These are phyloP conservation scores for Tachystola acroxantha DNA, from an alignment of 2,888 invertebrate genomes.

Conservation along the genomic window DNA sequence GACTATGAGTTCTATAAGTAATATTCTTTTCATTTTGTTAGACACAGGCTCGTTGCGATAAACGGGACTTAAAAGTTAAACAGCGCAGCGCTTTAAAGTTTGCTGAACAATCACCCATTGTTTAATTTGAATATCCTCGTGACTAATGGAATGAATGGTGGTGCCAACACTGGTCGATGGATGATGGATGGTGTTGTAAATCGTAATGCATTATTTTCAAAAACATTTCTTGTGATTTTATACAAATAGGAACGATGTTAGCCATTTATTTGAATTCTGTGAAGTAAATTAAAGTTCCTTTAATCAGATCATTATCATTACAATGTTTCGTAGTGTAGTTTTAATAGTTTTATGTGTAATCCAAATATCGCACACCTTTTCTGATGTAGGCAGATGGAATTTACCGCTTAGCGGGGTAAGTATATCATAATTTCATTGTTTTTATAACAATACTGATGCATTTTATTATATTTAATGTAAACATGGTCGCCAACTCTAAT, in stretches of 20 bases:
- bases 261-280: constrained; percentile 15
- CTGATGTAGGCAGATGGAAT: constrained; percentile 84
- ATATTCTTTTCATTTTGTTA: no score
- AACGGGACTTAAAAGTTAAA: no score
- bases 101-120: no score
- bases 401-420: constrained; percentile 75
- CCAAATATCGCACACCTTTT: constrained; percentile 61
- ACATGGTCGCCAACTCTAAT: no score
- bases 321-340: constrained; percentile 48
- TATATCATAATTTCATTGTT: background rate
- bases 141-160: no score
- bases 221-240: constrained; percentile 1
- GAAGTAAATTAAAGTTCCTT: constrained; percentile 20
- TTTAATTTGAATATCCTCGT: no score
- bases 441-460: constrained; percentile 3
- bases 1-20: no score
- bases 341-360: constrained; percentile 42
- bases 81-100: no score
- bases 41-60: no score
- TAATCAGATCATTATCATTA: constrained; percentile 14
- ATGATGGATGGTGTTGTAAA: background rate
- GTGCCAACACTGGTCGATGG: no score
- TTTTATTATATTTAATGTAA: no score
- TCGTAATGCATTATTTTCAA: background rate
- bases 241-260: constrained; percentile 29